A percentile compares a stretch with the other conserved stretches of the same genome.
Evolutionary conservation across 2,797 vertebrate genomes (phyloP).

Genomic region (Acridotheres tristis): DNA sequence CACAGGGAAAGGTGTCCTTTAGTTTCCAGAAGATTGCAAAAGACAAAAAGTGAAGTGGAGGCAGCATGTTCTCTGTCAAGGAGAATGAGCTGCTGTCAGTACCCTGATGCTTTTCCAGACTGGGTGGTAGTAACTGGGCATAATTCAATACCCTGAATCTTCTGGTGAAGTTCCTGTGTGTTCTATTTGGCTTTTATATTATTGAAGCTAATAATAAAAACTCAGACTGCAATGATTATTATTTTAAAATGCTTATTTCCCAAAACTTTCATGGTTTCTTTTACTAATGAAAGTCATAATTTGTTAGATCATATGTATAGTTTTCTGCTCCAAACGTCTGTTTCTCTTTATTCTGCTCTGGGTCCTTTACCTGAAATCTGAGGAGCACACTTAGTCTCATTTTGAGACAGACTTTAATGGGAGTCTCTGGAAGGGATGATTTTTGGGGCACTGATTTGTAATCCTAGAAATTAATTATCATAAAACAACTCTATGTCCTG

Average conservation of each 20-base stretch:
- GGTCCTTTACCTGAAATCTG: not conserved
- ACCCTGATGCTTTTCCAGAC: not conserved
- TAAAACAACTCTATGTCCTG: not conserved
- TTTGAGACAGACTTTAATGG: not conserved
- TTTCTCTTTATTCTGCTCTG: not conserved
- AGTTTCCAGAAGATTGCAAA: not conserved
- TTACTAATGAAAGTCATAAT: not conserved
- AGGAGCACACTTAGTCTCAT: not conserved
- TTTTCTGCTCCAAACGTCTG: not conserved
- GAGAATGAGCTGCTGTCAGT: not conserved
- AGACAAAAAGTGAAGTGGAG: not conserved
- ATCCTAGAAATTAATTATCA: not conserved
- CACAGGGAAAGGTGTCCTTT: not conserved
- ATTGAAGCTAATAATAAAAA: not conserved
- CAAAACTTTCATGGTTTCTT: rapidly evolving
- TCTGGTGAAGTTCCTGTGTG: not conserved
- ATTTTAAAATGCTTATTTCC: not conserved
- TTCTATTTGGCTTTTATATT: not conserved
- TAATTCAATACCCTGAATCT: not conserved
- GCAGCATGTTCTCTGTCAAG: not conserved
- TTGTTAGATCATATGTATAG: not conserved
- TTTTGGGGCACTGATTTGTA: not conserved
- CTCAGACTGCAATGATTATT: not conserved
- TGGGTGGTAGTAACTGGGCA: constrained; percentile 33
- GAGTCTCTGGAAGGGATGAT: not conserved